Base-by-base conservation (phyloP, 1,140 invertebrate species). In the Charaxes varanes region DNA sequence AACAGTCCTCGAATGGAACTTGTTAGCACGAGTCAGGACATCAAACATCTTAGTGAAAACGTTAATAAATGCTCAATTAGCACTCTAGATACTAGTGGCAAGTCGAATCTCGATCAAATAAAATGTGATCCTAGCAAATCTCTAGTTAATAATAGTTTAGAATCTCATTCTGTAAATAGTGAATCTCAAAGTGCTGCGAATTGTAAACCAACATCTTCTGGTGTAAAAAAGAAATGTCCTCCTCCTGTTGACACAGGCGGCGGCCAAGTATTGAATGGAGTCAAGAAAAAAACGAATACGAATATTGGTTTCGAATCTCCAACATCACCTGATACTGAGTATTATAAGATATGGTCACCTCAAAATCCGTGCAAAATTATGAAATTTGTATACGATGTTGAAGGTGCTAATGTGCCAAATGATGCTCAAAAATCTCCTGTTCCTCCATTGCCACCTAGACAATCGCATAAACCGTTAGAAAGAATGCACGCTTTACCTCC, bases 391-490 rank as follows among this genome's bases (percentile, higher is more conserved):
- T 85, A 85, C 47, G 84, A 85, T 40, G 82, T 84, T 16, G 83
- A 86, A 49, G 83, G 85, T 63, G 83, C 84, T 51, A 84, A 76
- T 51, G 62, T 80, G 50, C 69, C 79, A 45, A 78, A 67, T 42
- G 77, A 79, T 41, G 68, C 72, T 32, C 74, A 85, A 43, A 79
- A 84, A 44, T 81, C 85, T 5, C 71, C 77, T 15, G 77, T 80
- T 14, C 84, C 84, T 16, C 82, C 82, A 19, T 50, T 85, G 16
- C 84, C 84, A 7, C 84, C 84, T 8, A 69, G 80, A 56, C 73
- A 74, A 42, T 72, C 77, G n/a, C 89, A 91, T 54, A 87, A 87
- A 51, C 89, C 89, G 5, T 69, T 90, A 37, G 88, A 90, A 48
- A 77, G 89, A 58, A 87, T 85, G 40, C 88, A 89, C 52, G 89